Evolutionary conservation across 2,888 invertebrate genomes (phyloP), one percentile per base, ranked within the genome.

Genomic region (Athalia circularis): DNA sequence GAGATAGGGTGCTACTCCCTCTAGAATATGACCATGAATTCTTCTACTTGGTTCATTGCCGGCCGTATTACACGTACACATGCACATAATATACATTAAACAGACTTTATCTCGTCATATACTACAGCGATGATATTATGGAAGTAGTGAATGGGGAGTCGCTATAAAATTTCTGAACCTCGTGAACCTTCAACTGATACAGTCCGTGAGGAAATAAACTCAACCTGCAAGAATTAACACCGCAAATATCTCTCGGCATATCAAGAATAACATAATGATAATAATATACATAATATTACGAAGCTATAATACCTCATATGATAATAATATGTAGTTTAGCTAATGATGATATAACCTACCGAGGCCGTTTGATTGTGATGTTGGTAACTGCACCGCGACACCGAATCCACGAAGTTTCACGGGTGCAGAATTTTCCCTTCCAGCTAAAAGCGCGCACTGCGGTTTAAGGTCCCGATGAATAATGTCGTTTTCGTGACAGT

Each of bases 361-460:
- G 89, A 93, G 92, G 84, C 93, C 93, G 50, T 94, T 93, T 76
- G 94, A 92, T 81, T 95, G 94, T 65, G 94, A 93, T 48, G 96
- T 94, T n/a, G 96, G 95, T 83, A 99, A 92, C 89, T 98, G 98
- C 65, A 98, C 95, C 11, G 99, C 99, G 13, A 98, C 97, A 0
- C 99, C 98, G 89, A 99, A 99, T 9, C 99, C 99, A 47, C 99
- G 98, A 77, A 99, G 93, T 90, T 99, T 99, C 84, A 99, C 96
- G 0, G 99, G 99, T 52, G 99, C 99, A 72, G 98, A 99, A 92
- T 99, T 99, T 90, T 99, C 99, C 84, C 97, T 95, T 78, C 97
- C 98, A 59, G 99, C 98, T 79, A 99, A 92, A 72, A 99, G 93
- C 74, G 99, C 97, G 92, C 98, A 99, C 88, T 99, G 99, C 8